Conservation (phyloP, 2,113 vertebrate species). For the Tamias sibiricus region DNA sequence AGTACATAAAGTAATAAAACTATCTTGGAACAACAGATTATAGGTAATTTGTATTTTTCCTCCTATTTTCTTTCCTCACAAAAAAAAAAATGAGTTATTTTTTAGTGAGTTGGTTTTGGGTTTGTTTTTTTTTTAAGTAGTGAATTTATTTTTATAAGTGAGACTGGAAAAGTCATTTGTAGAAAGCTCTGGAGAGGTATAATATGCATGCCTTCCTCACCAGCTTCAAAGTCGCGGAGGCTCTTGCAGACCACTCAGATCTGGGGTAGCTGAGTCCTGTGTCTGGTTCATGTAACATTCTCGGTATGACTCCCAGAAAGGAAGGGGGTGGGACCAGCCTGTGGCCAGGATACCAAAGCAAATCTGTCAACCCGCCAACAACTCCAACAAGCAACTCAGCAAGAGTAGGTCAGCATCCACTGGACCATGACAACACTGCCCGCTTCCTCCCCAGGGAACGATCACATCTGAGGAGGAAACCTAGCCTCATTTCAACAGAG, state of each 20-base stretch:
- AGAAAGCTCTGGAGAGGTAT: neutral
- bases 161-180: neutral
- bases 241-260: neutral
- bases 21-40: neutral
- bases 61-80: neutral
- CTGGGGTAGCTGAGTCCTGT: neutral
- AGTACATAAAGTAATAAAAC: neutral
- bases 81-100: neutral
- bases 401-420: neutral
- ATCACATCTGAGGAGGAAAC: neutral
- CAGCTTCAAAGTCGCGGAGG: neutral
- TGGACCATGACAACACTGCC: neutral
- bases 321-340: neutral
- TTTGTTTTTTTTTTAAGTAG: neutral
- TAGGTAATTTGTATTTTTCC: neutral
- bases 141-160: neutral
- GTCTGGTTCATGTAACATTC: neutral
- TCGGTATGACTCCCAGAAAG: neutral
- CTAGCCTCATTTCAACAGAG: neutral
- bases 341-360: neutral
- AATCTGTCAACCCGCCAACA: constrained; percentile 54
- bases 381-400: neutral
- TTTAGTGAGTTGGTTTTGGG: neutral
- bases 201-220: neutral
- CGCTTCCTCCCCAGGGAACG: neutral